These are phyloP conservation scores for Luperina testacea DNA, from an alignment of 2,888 invertebrate genomes.

Conservation along the genomic window DNA sequence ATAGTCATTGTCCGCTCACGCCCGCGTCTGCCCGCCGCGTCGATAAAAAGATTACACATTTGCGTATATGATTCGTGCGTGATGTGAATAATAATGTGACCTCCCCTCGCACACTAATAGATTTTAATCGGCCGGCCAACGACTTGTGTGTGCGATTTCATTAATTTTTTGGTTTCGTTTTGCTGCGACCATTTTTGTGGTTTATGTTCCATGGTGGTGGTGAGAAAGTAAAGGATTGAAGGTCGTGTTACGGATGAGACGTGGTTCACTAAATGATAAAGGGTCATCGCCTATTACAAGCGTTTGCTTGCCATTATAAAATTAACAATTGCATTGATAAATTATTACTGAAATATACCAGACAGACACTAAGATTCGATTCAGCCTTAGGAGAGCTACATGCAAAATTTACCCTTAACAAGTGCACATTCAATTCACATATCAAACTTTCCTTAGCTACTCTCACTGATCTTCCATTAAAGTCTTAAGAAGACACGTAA, in stretches of 20 bases:
- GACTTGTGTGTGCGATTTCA: conserved; percentile 74
- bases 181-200: conserved; percentile 46
- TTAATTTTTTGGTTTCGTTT: conserved; percentile 67
- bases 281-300: neutral
- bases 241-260: neutral
- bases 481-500: conserved; percentile 18
- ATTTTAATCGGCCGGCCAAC: conserved; percentile 86
- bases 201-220: conserved; percentile 9
- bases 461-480: conserved; percentile 11
- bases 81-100: conserved; percentile 86
- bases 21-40: conserved; percentile 73
- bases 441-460: neutral
- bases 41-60: conserved; percentile 89
- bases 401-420: neutral
- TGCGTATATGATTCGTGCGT: conserved; percentile 87
- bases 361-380: neutral
- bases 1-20: conserved; percentile 77
- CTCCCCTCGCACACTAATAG: conserved; percentile 85
- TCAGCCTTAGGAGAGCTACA: neutral
- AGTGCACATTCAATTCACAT: neutral
- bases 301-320: too few species aligned
- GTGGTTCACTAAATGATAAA: neutral
- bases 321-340: neutral
- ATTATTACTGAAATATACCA: neutral
- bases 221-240: conserved; percentile 8